Percentiles rank a stretch among this genome's conserved stretches.
Evolutionary conservation across 2,113 vertebrate genomes (phyloP).

Genomic region (Hydropotes inermis): DNA sequence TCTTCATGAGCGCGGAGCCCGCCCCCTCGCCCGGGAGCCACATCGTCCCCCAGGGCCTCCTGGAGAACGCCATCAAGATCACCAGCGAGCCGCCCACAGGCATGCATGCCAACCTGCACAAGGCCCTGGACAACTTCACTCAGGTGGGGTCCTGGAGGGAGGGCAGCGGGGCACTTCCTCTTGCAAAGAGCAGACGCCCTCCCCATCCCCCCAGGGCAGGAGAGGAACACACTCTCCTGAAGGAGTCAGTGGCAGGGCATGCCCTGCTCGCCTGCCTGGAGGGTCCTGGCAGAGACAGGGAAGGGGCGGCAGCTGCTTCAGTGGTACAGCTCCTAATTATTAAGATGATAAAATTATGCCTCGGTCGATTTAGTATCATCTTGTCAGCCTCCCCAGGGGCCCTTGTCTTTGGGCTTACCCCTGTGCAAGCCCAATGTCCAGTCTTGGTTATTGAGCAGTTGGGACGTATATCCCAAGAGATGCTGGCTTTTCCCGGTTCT

Average conservation of each 20-base stretch:
- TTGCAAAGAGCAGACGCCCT: background rate
- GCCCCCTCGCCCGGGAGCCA: conserved; percentile 86
- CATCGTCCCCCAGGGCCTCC: conserved; percentile 94
- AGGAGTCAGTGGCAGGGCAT: rapidly evolving
- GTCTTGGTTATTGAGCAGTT: too few relatives aligned
- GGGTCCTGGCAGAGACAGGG: background rate
- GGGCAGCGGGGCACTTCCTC: rapidly evolving
- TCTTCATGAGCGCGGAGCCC: conserved; percentile 94
- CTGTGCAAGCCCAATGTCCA: background rate
- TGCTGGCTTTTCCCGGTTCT: background rate
- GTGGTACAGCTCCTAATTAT: background rate
- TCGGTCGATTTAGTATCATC: background rate
- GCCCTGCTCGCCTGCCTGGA: background rate
- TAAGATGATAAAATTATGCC: background rate
- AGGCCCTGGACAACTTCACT: conserved; percentile 95
- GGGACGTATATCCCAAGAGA: background rate
- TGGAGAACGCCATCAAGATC: conserved; percentile 95
- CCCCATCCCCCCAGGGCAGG: rapidly evolving
- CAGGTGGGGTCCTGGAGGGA: conserved; percentile 84
- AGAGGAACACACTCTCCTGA: background rate
- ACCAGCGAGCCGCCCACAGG: conserved; percentile 92
- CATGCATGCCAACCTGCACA: conserved; percentile 95
- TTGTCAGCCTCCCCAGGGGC: background rate
- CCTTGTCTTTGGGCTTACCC: background rate
- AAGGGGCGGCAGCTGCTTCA: background rate